Evolutionary conservation across 2,113 vertebrate species (phyloP).

Genomic region (Protobothrops flavoviridis): DNA sequence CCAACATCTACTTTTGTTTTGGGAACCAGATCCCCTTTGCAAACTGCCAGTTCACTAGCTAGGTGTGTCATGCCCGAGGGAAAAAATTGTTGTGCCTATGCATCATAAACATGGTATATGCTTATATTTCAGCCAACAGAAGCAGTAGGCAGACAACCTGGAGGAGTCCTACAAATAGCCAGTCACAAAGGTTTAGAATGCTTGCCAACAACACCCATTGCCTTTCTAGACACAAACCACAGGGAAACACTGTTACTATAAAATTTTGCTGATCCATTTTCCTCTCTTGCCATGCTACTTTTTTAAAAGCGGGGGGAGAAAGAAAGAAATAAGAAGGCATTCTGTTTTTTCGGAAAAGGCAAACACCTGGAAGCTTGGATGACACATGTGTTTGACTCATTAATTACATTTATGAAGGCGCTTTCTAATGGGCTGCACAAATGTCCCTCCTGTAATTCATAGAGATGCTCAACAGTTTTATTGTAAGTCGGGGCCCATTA

Average conservation of each 20-base stretch:
- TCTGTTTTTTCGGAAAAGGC: neutral
- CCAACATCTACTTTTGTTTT: neutral
- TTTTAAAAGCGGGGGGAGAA: neutral
- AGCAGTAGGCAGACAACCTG: slow-evolving; percentile 14
- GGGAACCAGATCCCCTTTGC: neutral
- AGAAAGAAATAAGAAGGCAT: slow-evolving; percentile 3
- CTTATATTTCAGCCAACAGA: neutral
- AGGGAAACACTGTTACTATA: neutral
- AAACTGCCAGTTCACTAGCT: neutral
- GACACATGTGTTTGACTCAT: slow-evolving; percentile 7
- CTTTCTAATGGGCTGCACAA: slow-evolving; percentile 35
- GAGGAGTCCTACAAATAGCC: neutral
- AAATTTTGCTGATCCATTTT: neutral
- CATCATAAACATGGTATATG: neutral
- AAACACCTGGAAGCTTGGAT: slow-evolving; percentile 34
- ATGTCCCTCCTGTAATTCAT: slow-evolving; percentile 41
- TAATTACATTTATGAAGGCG: slow-evolving; percentile 34
- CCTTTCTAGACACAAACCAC: neutral
- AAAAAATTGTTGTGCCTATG: neutral
- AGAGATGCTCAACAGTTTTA: slow-evolving; percentile 55
- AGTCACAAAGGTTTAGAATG: neutral
- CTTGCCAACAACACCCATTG: neutral
- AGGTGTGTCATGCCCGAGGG: slow-evolving; percentile 8
- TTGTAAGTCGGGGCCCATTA: slow-evolving; percentile 51
- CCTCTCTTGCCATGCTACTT: neutral